A percentile compares a stretch with the other conserved stretches of the same genome.
Evolutionary conservation across 2,113 vertebrate genomes (phyloP).

Genomic region (Chionis minor): DNA sequence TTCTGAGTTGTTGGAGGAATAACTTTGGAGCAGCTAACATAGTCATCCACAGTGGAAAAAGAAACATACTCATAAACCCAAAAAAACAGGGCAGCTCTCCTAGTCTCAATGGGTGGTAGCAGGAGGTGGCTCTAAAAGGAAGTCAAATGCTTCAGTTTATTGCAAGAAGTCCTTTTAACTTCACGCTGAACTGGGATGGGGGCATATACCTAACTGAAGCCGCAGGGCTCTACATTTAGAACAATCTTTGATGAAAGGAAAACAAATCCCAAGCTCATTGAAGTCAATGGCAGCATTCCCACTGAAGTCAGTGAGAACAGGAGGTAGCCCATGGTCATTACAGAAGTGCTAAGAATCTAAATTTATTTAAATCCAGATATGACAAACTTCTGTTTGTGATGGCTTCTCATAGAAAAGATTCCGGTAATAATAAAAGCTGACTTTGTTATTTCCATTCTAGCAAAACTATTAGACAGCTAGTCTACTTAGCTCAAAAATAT

Average conservation of each 20-base stretch:
- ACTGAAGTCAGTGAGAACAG: neutral
- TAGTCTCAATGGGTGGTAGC: slow-evolving; percentile 9
- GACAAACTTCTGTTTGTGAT: neutral
- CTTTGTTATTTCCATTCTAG: slow-evolving; percentile 35
- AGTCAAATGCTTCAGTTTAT: slow-evolving; percentile 9
- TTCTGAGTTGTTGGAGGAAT: slow-evolving; percentile 1
- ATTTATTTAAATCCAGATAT: slow-evolving; percentile 19
- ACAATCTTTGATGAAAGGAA: neutral
- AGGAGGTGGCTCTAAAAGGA: slow-evolving; percentile 18
- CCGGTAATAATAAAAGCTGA: neutral
- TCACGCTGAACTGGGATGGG: neutral
- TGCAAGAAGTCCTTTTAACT: slow-evolving; percentile 26
- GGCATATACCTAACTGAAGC: neutral
- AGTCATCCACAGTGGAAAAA: slow-evolving; percentile 36
- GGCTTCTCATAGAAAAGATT: neutral
- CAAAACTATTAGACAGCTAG: neutral
- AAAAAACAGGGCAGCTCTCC: neutral
- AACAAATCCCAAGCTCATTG: neutral
- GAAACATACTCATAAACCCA: slow-evolving; percentile 7
- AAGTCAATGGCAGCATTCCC: slow-evolving; percentile 21
- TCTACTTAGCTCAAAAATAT: slow-evolving; percentile 23
- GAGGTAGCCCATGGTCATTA: neutral
- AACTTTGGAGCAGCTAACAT: neutral
- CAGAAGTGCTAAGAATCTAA: neutral
- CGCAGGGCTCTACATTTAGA: neutral